These are phyloP conservation scores for Prunella strophiata DNA, from an alignment of 2,797 vertebrate genomes.

Conservation along the genomic window DNA sequence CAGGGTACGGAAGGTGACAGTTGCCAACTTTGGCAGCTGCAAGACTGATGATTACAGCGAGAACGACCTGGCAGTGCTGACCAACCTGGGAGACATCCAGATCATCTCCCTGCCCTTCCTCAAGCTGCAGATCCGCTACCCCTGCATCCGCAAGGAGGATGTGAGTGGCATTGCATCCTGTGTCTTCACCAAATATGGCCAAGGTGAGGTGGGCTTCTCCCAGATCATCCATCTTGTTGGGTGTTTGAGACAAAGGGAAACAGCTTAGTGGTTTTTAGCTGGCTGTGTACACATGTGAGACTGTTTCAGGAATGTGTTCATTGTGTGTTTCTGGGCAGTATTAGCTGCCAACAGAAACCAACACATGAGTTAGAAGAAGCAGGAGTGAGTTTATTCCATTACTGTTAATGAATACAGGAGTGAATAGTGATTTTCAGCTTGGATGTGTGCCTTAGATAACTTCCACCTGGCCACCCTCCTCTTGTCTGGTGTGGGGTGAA, in stretches of 20 bases:
- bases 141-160: conserved; percentile 94
- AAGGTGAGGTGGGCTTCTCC: conserved; percentile 75
- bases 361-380: not conserved
- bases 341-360: not conserved
- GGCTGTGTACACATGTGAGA: not conserved
- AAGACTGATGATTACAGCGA: conserved; percentile 89
- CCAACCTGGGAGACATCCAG: conserved; percentile 94
- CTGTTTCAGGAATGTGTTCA: not conserved
- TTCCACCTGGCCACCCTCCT: not conserved
- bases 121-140: conserved; percentile 92
- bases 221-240: not conserved
- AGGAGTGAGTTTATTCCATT: not conserved
- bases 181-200: conserved; percentile 94
- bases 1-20: conserved; percentile 88
- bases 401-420: not conserved
- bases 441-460: not conserved
- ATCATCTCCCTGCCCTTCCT: conserved; percentile 91
- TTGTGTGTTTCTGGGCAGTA: not conserved
- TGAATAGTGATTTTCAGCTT: not conserved
- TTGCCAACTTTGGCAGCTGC: conserved; percentile 91
- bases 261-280: not conserved
- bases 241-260: not conserved
- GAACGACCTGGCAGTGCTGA: conserved; percentile 89
- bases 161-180: conserved; percentile 97
- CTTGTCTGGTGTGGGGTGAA: not conserved